A percentile compares a stretch with the other conserved stretches of the same genome.
These are phyloP conservation scores for Timandra comae DNA, from an alignment of 2,888 invertebrate genomes.

Conservation along the genomic window DNA sequence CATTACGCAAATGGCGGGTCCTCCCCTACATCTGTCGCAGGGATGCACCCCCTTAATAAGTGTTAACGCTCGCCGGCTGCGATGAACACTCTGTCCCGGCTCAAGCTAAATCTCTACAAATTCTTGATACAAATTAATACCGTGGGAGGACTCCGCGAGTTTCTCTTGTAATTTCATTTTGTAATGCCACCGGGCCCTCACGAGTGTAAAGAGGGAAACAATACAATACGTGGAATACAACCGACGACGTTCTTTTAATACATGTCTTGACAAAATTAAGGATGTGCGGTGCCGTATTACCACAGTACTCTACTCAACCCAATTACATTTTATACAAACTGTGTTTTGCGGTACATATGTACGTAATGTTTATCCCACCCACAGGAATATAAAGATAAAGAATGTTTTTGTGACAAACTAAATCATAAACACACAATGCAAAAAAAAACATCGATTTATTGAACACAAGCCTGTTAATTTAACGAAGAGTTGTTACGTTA, in stretches of 20 bases:
- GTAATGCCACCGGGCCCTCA: constrained; percentile 46
- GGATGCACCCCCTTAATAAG: constrained; percentile 77
- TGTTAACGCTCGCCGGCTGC: constrained; percentile 75
- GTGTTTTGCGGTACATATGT: too few relatives aligned
- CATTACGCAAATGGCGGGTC: constrained; percentile 75
- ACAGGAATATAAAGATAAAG: too few relatives aligned
- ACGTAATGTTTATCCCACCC: too few relatives aligned
- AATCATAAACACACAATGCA: too few relatives aligned
- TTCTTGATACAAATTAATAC: constrained; percentile 76
- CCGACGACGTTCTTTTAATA: too few relatives aligned
- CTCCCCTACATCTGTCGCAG: constrained; percentile 76
- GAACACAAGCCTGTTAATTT: too few relatives aligned
- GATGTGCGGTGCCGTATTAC: too few relatives aligned
- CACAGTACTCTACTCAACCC: too few relatives aligned
- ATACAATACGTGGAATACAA: constrained; percentile 37
- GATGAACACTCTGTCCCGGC: constrained; percentile 66
- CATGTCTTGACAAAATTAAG: constrained; percentile 4
- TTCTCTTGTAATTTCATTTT: constrained; percentile 69
- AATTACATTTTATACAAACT: too few relatives aligned
- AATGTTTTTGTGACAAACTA: too few relatives aligned
- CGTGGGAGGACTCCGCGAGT: constrained; percentile 54
- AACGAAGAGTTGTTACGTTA: too few relatives aligned
- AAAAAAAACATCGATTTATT: too few relatives aligned
- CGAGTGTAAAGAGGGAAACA: constrained; percentile 28
- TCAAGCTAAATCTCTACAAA: constrained; percentile 75